phyloP scores from a whole-genome alignment of 2,888 invertebrate species.

The Molanna angustata region DNA sequence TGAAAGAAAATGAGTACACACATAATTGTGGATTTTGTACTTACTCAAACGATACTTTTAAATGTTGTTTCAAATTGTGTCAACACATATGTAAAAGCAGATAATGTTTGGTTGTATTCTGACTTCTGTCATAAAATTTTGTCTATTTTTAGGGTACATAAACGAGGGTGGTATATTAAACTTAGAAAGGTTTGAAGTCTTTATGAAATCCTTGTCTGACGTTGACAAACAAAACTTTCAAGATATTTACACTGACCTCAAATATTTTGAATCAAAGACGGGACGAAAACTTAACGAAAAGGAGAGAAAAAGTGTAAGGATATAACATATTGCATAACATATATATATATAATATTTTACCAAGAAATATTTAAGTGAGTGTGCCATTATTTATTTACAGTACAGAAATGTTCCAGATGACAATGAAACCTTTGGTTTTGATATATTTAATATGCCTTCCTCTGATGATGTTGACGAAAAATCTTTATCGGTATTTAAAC shows the following conservation, averaged over 20 bases:
- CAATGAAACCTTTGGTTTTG: slow-evolving; percentile 37
- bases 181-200: slow-evolving; percentile 79
- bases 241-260: slow-evolving; percentile 75
- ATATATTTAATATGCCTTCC: slow-evolving; percentile 46
- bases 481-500: slow-evolving; percentile 36
- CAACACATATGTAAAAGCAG: background rate
- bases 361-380: too few relatives aligned
- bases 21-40: too few relatives aligned
- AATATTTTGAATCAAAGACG: slow-evolving; percentile 80
- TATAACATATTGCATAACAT: background rate
- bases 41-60: too few relatives aligned
- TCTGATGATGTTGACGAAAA: slow-evolving; percentile 42
- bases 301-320: slow-evolving; percentile 46
- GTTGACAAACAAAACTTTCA: slow-evolving; percentile 75
- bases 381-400: slow-evolving; percentile 8
- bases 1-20: too few relatives aligned
- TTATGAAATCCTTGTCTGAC: slow-evolving; percentile 70
- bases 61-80: too few relatives aligned
- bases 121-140: slow-evolving; percentile 4
- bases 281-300: slow-evolving; percentile 56
- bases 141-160: slow-evolving; percentile 74
- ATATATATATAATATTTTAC: background rate
- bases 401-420: slow-evolving; percentile 14
- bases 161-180: slow-evolving; percentile 87
- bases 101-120: background rate